phyloP scores from a whole-genome alignment of 2,113 vertebrate species.

The Dicentrarchus labrax region DNA sequence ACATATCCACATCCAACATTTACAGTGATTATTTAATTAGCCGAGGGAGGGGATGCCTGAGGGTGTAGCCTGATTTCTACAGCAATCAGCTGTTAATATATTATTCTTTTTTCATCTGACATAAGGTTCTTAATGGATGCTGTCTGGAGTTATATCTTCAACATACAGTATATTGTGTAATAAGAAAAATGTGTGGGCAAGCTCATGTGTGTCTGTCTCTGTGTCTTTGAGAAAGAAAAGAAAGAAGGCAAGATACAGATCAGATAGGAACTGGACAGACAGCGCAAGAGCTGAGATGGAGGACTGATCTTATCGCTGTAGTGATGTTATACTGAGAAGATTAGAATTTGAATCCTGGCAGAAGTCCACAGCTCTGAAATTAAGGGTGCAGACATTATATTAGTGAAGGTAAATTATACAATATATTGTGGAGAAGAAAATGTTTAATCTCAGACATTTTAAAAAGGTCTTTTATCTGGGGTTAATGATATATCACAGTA shows the following conservation, averaged over 20 bases:
- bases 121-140: slow-evolving; percentile 3
- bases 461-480: slow-evolving; percentile 30
- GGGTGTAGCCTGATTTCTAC: slow-evolving; percentile 29
- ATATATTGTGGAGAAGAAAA: slow-evolving; percentile 1
- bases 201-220: slow-evolving; percentile 27
- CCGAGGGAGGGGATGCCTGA: neutral
- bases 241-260: slow-evolving; percentile 51
- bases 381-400: slow-evolving; percentile 37
- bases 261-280: slow-evolving; percentile 65
- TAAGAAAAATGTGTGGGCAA: neutral
- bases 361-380: slow-evolving; percentile 54
- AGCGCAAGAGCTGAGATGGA: slow-evolving; percentile 68
- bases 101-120: slow-evolving; percentile 20
- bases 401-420: slow-evolving; percentile 30
- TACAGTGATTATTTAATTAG: slow-evolving; percentile 48
- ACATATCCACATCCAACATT: slow-evolving; percentile 41
- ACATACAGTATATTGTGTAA: slow-evolving; percentile 5
- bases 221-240: slow-evolving; percentile 42
- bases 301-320: slow-evolving; percentile 66
- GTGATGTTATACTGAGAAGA: slow-evolving; percentile 68
- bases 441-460: slow-evolving; percentile 25
- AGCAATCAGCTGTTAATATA: slow-evolving; percentile 17
- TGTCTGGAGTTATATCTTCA: slow-evolving; percentile 29
- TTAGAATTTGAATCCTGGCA: slow-evolving; percentile 69
- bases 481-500: slow-evolving; percentile 43